Conservation (phyloP, 2,888 invertebrate genomes). For the Diarsia rubi region DNA sequence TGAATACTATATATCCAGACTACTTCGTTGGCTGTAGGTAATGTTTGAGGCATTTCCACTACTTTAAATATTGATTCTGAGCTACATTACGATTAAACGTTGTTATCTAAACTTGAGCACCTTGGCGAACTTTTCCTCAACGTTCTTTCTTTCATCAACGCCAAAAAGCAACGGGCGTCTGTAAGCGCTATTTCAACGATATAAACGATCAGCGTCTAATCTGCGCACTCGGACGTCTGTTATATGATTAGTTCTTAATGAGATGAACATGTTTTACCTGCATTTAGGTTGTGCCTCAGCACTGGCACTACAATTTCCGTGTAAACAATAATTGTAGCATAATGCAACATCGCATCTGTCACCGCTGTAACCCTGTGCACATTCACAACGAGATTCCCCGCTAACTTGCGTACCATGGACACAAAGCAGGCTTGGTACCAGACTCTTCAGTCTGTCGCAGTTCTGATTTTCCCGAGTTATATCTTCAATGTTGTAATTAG, state of each 20-base stretch:
- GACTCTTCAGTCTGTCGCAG: not conserved
- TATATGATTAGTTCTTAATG: not conserved
- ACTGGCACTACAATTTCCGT: not conserved
- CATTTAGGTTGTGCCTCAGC: not conserved
- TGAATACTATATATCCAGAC: too few relatives aligned
- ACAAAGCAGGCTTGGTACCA: not conserved
- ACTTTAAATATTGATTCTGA: too few relatives aligned
- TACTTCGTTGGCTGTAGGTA: too few relatives aligned
- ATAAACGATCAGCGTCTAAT: not conserved
- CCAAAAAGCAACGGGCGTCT: not conserved
- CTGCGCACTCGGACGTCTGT: not conserved
- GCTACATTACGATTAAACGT: not conserved
- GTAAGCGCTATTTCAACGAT: too few relatives aligned
- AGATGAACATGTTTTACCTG: slow-evolving; percentile 2
- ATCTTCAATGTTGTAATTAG: not conserved
- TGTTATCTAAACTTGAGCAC: not conserved
- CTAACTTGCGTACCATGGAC: not conserved
- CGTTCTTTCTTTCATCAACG: too few relatives aligned
- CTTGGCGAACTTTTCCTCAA: too few relatives aligned
- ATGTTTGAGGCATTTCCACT: too few relatives aligned
- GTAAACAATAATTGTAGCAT: not conserved
- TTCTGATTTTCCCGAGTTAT: not conserved
- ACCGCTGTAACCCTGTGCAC: not conserved
- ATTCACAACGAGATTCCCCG: not conserved
- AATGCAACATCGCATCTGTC: not conserved